These are phyloP conservation scores for Drosophila murphyi DNA, from an alignment of 1,140 invertebrate species.

Conservation along the genomic window DNA sequence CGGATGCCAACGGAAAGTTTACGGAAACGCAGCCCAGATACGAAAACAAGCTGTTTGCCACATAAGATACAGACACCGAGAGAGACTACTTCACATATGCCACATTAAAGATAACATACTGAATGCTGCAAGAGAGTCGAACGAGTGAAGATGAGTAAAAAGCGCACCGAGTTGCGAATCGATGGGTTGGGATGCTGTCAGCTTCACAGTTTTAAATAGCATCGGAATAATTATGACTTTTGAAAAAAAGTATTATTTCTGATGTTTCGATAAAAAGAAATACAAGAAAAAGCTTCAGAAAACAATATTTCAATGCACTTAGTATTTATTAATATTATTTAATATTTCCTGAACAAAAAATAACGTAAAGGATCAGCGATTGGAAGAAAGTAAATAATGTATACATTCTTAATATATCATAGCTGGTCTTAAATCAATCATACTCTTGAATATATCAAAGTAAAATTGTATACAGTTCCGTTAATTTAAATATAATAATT, in stretches of 20 bases:
- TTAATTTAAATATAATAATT: too few relatives aligned
- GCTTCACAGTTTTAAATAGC: slow-evolving; percentile 1
- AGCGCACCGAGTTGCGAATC: neutral
- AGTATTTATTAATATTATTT: too few relatives aligned
- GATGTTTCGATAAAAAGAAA: neutral
- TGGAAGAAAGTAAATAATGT: too few relatives aligned
- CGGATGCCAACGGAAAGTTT: slow-evolving; percentile 69
- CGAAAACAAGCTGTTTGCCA: slow-evolving; percentile 71
- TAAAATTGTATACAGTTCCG: too few relatives aligned
- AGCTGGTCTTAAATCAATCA: too few relatives aligned
- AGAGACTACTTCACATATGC: slow-evolving; percentile 38
- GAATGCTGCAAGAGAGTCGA: neutral
- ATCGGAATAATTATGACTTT: neutral
- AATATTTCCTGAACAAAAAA: too few relatives aligned
- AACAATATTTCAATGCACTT: too few relatives aligned
- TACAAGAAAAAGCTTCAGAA: too few relatives aligned
- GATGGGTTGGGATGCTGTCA: neutral
- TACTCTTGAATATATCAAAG: too few relatives aligned
- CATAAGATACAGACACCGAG: slow-evolving; percentile 62
- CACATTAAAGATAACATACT: neutral
- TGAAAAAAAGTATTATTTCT: neutral
- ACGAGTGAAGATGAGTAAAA: neutral
- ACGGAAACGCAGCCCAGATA: slow-evolving; percentile 75
- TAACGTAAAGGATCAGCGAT: too few relatives aligned
- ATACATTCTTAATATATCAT: too few relatives aligned